Conservation (phyloP, 2,888 invertebrate genomes). For the Alviniconcha strummeri region DNA sequence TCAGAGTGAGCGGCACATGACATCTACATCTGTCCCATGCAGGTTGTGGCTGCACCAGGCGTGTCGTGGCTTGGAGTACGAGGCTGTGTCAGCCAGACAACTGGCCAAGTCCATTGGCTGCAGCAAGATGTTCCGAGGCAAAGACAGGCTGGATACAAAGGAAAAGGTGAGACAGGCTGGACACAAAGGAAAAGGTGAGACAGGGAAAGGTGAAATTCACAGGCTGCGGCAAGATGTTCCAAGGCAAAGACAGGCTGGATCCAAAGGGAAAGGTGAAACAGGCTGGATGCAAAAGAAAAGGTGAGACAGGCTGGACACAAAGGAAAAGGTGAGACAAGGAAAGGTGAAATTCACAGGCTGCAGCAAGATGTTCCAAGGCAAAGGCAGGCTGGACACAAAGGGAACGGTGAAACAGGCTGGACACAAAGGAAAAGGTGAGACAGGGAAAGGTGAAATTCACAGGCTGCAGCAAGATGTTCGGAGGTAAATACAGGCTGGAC, state of each 20-base stretch:
- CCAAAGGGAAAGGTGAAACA: no score
- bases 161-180: conserved; percentile 58
- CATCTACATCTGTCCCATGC: not conserved
- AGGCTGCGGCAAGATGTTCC: not conserved
- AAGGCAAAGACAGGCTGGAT: not conserved
- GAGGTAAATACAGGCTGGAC: not conserved
- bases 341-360: conserved; percentile 93
- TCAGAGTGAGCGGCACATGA: no score
- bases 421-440: not conserved
- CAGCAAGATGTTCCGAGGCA: conserved; percentile 91
- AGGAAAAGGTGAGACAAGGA: no score
- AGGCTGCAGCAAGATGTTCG: not conserved
- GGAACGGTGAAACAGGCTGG: conserved; percentile 58
- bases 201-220: not conserved
- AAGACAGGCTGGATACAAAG: conserved; percentile 64
- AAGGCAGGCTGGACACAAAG: conserved; percentile 64
- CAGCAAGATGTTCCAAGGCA: conserved; percentile 91
- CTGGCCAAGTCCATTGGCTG: conserved; percentile 96
- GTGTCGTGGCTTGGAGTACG: conserved; percentile 89
- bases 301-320: no score
- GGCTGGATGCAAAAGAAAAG: no score
- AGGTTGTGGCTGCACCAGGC: conserved; percentile 87
- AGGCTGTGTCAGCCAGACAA: conserved; percentile 88
- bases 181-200: not conserved
- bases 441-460: not conserved